Evolutionary conservation across 2,888 invertebrate genomes (phyloP), one percentile per base, ranked within the genome.

Genomic region (Rhagium mordax): DNA sequence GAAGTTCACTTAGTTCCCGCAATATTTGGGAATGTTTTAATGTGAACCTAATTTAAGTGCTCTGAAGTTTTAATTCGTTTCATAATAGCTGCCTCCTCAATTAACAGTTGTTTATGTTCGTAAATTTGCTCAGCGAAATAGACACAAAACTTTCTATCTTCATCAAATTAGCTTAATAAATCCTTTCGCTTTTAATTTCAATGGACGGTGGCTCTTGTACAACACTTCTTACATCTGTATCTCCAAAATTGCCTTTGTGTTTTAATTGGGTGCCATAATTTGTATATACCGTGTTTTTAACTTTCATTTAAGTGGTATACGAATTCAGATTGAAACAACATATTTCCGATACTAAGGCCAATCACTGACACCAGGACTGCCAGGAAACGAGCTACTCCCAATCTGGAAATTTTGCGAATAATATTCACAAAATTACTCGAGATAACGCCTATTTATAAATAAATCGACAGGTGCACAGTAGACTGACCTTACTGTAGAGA

Each of bases 71-170:
- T 27, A 24, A 57, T 27, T 16, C 7, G 16, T 27, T 57, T 24
- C n/a, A 29, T 57, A 57, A 57, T 57, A 15, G 57, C 15, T 29
- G 57, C 16, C 10, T 27, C 8, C 57, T 16, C 29, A 29, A 57
- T 57, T 57, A 57, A 16, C 29, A 27, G 8, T 57, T 57, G 29
- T n/a, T 29, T n/a, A 29, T 24, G 29, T 57, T 57, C n/a, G n/a
- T n/a, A 57, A 29, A 27, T 57, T 57, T 57, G 55, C 55, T 15
- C 24, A 29, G 15, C 49, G 49, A 53, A 24, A 21, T 13, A 41
- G 41, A 41, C n/a, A n/a, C n/a, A 41, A n/a, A 41, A 41, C 41
- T 41, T 41, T 41, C 41, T 41, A 41, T 41, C 13, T 41, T 41
- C 41, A 41, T 41, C 41, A 41, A 41, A 41, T 41, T 41, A 41